These are phyloP conservation scores for Escarpia spicata DNA, from an alignment of 2,888 invertebrate species.

Conservation along the genomic window DNA sequence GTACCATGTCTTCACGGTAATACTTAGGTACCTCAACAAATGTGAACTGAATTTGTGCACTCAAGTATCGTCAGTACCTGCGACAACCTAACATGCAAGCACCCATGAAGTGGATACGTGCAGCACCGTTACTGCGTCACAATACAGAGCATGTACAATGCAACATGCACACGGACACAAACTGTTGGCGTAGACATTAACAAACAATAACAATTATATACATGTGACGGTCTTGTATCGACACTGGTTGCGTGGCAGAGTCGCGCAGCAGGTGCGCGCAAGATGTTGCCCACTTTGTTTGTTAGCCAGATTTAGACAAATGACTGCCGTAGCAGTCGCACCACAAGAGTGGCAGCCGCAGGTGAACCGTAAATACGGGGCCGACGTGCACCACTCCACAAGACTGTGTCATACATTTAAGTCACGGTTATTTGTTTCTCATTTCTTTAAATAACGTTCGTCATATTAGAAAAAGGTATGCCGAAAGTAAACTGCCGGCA, in stretches of 20 bases:
- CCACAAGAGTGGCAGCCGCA: neutral
- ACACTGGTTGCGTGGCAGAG: neutral
- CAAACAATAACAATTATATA: neutral
- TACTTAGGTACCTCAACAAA: neutral
- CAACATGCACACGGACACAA: neutral
- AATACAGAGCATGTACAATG: neutral
- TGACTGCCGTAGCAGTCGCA: neutral
- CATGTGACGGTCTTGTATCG: neutral
- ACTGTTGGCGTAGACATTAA: neutral
- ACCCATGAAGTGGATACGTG: neutral
- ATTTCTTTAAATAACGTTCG: too few relatives aligned
- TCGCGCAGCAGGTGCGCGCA: neutral
- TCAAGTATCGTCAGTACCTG: neutral
- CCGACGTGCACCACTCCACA: neutral
- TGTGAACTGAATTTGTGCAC: neutral
- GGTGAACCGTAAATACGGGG: neutral
- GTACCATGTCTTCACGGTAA: neutral
- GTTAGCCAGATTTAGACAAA: neutral
- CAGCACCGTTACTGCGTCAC: neutral
- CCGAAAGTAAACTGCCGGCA: too few relatives aligned
- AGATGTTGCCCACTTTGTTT: neutral
- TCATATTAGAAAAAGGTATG: too few relatives aligned
- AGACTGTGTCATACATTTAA: too few relatives aligned
- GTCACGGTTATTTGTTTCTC: too few relatives aligned
- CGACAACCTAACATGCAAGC: neutral